Conservation (phyloP, 2,888 invertebrate genomes). For the Rhogogaster chlorosoma region DNA sequence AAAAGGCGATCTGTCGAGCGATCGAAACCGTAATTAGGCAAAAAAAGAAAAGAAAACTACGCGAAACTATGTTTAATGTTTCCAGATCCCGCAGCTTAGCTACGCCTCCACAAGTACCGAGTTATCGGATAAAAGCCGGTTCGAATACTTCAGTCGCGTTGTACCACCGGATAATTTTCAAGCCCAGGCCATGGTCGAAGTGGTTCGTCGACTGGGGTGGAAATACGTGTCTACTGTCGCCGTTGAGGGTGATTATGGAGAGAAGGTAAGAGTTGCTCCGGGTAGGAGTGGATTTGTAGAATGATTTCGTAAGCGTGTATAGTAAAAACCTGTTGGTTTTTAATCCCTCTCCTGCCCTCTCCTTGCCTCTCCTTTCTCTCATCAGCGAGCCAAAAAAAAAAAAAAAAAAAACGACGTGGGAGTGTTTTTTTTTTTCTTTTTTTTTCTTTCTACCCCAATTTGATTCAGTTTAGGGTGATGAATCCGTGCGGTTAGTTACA, state of each 20-base stretch:
- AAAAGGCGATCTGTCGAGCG: not conserved
- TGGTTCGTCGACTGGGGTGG: conserved; percentile 85
- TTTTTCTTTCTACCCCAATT: not conserved
- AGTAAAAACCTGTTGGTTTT: not conserved
- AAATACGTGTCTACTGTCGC: conserved; percentile 88
- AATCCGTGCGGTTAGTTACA: not conserved
- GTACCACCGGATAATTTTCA: conserved; percentile 87
- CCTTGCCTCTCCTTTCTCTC: not conserved
- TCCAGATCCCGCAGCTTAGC: conserved; percentile 85
- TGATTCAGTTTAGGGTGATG: not conserved
- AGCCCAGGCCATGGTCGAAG: conserved; percentile 84
- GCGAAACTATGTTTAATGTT: conserved; percentile 25
- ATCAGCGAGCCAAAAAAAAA: not conserved
- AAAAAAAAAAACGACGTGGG: not conserved
- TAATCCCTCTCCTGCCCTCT: not conserved
- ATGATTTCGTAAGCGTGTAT: no score
- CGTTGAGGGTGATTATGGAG: conserved; percentile 89
- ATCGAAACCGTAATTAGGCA: not conserved
- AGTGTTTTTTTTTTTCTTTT: no score
- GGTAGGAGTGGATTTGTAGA: no score
- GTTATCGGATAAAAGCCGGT: conserved; percentile 85
- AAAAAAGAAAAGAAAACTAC: not conserved
- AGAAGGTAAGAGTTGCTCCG: conserved; percentile 79
- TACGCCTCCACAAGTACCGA: conserved; percentile 87
- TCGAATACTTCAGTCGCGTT: conserved; percentile 85